Conservation (phyloP, 2,888 invertebrate genomes). For the Icerya purchasi region DNA sequence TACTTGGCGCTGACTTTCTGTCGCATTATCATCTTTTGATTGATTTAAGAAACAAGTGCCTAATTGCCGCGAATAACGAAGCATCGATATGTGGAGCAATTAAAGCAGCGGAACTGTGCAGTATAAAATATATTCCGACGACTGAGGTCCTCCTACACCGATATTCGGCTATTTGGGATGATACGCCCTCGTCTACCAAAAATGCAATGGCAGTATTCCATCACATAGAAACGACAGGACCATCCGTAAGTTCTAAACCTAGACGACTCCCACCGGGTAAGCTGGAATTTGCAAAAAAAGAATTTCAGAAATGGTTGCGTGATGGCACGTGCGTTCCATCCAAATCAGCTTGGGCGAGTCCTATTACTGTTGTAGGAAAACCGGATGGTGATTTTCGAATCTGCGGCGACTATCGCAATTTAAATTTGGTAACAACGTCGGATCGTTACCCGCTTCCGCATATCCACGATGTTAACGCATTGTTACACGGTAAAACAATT, state of each 20-base stretch:
- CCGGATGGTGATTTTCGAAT: slow-evolving; percentile 17
- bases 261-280: neutral
- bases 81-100: neutral
- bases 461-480: slow-evolving; percentile 18
- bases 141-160: neutral
- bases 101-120: neutral
- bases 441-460: slow-evolving; percentile 22
- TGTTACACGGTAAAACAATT: slow-evolving; percentile 16
- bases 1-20: no score
- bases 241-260: slow-evolving; percentile 3
- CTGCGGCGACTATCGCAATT: slow-evolving; percentile 21
- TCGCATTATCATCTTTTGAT: no score
- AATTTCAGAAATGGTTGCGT: slow-evolving; percentile 23
- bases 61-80: neutral
- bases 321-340: slow-evolving; percentile 25
- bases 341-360: slow-evolving; percentile 24
- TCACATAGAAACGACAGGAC: slow-evolving; percentile 7
- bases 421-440: slow-evolving; percentile 20
- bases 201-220: neutral
- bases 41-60: neutral
- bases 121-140: neutral
- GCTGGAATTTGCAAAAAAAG: neutral
- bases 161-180: neutral
- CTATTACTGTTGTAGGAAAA: slow-evolving; percentile 22
- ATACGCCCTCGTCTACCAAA: neutral